Percentiles rank a stretch among this genome's conserved stretches.
phyloP scores from a whole-genome alignment of 2,888 invertebrate genomes.

The Megaustenia siamemsis region DNA sequence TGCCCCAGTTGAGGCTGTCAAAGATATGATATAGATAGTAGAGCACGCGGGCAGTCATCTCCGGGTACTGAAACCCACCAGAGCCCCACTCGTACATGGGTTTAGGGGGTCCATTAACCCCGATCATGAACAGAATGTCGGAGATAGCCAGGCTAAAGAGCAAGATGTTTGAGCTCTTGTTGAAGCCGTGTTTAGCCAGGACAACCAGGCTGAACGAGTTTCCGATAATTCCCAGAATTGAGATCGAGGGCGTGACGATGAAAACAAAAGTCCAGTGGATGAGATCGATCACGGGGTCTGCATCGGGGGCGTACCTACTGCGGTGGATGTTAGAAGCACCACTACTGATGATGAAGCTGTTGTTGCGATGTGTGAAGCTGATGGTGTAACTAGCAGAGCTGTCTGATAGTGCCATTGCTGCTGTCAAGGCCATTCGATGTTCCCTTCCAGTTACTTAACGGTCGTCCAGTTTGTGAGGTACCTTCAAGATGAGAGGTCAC shows the following conservation, averaged over 20 bases:
- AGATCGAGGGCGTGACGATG: constrained; percentile 23
- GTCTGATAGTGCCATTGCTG: neutral
- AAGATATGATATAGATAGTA: constrained; percentile 45
- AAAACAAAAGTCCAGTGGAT: constrained; percentile 42
- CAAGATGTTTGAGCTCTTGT: constrained; percentile 42
- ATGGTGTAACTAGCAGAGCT: neutral
- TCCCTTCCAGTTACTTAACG: too few species aligned
- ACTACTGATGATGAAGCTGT: neutral
- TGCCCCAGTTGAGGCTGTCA: constrained; percentile 36
- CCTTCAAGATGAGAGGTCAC: too few species aligned
- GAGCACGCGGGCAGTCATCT: neutral
- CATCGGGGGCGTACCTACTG: neutral
- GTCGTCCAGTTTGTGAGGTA: too few species aligned
- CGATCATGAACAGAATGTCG: constrained; percentile 32
- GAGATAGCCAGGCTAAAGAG: constrained; percentile 36
- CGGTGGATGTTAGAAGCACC: too few species aligned
- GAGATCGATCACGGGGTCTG: neutral
- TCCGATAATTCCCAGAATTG: constrained; percentile 32
- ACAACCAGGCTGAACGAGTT: constrained; percentile 31
- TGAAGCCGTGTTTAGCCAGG: constrained; percentile 27
- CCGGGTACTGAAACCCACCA: constrained; percentile 33
- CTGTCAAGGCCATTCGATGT: neutral
- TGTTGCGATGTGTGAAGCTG: neutral
- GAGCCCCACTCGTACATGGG: constrained; percentile 27
- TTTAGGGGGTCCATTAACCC: constrained; percentile 32